Evolutionary conservation across 2,888 invertebrate genomes (phyloP).

Genomic region (Nemoura dubitans): DNA sequence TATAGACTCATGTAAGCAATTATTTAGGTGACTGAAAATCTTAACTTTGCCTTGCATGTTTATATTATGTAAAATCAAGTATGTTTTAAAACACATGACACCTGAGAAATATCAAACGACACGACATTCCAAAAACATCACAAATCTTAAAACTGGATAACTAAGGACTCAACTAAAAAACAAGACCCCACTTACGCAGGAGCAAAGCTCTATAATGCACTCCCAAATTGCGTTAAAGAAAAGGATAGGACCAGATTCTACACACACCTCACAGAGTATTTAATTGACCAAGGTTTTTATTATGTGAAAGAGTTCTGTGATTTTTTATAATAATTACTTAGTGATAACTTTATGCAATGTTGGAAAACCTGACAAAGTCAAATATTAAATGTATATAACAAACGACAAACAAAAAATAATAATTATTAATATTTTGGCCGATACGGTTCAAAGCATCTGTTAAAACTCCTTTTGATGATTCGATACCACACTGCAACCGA

Average conservation of each 20-base stretch:
- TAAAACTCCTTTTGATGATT: too few relatives aligned
- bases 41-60: background rate
- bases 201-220: background rate
- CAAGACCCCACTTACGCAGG: background rate
- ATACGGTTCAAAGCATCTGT: too few relatives aligned
- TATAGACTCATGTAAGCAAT: background rate
- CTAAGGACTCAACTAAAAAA: background rate
- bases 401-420: too few relatives aligned
- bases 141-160: background rate
- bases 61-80: background rate
- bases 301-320: background rate
- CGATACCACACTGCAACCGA: too few relatives aligned
- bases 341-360: too few relatives aligned
- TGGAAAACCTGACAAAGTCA: too few relatives aligned
- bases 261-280: background rate
- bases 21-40: background rate
- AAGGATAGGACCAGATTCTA: background rate
- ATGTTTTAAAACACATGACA: background rate
- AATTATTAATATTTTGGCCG: too few relatives aligned
- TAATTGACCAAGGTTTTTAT: background rate
- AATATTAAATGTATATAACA: too few relatives aligned
- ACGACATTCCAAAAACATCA: background rate
- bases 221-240: background rate
- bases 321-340: background rate
- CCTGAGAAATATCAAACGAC: background rate